Evolutionary conservation across 2,888 invertebrate genomes (phyloP), one percentile per base, ranked within the genome.

Genomic region (Erebia aethiops): DNA sequence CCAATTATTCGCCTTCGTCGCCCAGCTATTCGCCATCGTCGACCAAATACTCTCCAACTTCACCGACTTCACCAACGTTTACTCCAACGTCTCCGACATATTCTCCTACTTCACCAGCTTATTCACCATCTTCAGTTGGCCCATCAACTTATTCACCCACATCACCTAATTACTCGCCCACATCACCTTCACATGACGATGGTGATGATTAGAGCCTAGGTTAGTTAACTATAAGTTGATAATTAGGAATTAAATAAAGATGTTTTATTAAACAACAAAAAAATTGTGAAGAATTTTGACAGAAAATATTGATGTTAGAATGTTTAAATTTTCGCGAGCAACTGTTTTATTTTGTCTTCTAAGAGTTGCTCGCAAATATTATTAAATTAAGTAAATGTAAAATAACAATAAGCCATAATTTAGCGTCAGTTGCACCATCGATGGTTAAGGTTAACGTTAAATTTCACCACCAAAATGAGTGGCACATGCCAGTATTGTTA

Each of bases 21-120:
- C 97, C 97, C 1, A 95, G 95, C 80, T 97, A 97, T 86, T 96
- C 97, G 0, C 97, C 97, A 2, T 95, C 96, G 58, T 96, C 96
- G 75, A 97, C 97, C 9, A 96, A 96, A 82, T 97, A 97, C 88
- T 97, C 97, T 0, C 98, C 98, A 0, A 96, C 96, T 41, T 96
- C 95, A 0, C 98, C 98, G 0, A 96, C 96, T 41, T 96, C 95
- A 0, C 97, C 97, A 0, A 96, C 95, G 63, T 97, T 96, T 78
- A 96, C 96, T 14, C 96, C 96, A 18, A 94, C 96, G 56, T 97
- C 98, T 62, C 97, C 97, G 0, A 96, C 96, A 64, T 97, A 96
- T 78, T 96, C 96, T n/a, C 96, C 96, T 16, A 94, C 96, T 58
- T 97, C 98, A 0, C 98, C 98, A 11, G 96, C 95, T 63, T 96